These are phyloP conservation scores for Drosophila sordidula DNA, from an alignment of 2,888 invertebrate genomes.

Conservation along the genomic window DNA sequence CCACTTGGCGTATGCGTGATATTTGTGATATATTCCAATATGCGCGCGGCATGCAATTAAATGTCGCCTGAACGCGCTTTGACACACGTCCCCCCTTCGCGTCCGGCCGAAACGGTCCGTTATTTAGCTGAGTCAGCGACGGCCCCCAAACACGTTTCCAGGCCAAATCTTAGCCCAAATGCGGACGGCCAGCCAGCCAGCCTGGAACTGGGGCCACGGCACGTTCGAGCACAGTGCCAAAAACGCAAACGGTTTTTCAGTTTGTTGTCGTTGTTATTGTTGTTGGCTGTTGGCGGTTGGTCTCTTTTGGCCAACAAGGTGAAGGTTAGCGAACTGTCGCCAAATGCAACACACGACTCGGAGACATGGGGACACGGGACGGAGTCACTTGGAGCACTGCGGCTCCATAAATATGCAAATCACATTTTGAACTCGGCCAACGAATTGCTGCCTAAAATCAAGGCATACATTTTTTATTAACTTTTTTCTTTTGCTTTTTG, in stretches of 20 bases:
- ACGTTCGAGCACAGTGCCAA: constrained; percentile 40
- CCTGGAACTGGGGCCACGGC: constrained; percentile 58
- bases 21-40: constrained; percentile 35
- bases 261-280: constrained; percentile 9
- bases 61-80: constrained; percentile 50
- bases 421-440: constrained; percentile 42
- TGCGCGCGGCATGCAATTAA: constrained; percentile 45
- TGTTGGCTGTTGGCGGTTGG: constrained; percentile 8
- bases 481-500: constrained; percentile 13
- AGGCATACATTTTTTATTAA: constrained; percentile 1
- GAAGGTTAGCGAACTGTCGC: constrained; percentile 67
- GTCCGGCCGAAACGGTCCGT: constrained; percentile 2
- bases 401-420: constrained; percentile 53
- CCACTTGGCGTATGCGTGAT: constrained; percentile 69
- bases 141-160: constrained; percentile 71
- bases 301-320: constrained; percentile 70
- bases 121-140: constrained; percentile 62
- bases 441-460: constrained; percentile 26
- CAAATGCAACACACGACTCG: constrained; percentile 45
- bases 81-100: constrained; percentile 19
- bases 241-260: constrained; percentile 18
- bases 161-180: constrained; percentile 54
- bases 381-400: constrained; percentile 19
- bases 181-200: constrained; percentile 23
- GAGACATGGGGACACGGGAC: constrained; percentile 10